Conservation (phyloP, 2,797 vertebrate genomes). For the Clamator glandarius region DNA sequence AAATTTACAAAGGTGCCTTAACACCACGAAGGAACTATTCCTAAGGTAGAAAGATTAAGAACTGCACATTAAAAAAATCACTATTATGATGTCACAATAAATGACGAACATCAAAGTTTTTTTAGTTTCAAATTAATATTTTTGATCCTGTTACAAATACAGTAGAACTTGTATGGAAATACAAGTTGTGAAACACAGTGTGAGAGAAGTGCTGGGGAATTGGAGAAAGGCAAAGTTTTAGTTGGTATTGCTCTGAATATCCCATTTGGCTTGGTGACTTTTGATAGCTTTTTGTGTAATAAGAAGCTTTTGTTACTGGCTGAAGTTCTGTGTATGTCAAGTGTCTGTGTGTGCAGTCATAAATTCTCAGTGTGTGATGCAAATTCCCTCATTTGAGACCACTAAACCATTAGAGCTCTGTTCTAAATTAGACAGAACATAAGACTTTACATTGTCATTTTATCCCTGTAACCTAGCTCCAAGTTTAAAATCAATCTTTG, state of each 20-base stretch:
- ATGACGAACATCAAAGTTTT: background rate
- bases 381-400: background rate
- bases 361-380: background rate
- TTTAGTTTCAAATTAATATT: background rate
- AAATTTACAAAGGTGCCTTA: slow-evolving; percentile 3
- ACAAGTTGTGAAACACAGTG: background rate
- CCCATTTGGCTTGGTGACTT: background rate
- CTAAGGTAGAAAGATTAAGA: background rate
- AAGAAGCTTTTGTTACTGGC: background rate
- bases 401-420: background rate
- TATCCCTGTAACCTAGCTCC: background rate
- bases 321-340: background rate
- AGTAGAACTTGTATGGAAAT: background rate
- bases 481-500: background rate
- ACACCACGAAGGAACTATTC: background rate
- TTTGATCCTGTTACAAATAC: background rate
- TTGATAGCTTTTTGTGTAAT: background rate
- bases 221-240: background rate
- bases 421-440: background rate
- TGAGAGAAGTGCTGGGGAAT: background rate
- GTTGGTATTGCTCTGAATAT: background rate
- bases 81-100: background rate
- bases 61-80: background rate
- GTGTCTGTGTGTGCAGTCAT: background rate
- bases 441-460: background rate